phyloP scores from a whole-genome alignment of 1,140 invertebrate genomes.

The Armadillidium nasatum region DNA sequence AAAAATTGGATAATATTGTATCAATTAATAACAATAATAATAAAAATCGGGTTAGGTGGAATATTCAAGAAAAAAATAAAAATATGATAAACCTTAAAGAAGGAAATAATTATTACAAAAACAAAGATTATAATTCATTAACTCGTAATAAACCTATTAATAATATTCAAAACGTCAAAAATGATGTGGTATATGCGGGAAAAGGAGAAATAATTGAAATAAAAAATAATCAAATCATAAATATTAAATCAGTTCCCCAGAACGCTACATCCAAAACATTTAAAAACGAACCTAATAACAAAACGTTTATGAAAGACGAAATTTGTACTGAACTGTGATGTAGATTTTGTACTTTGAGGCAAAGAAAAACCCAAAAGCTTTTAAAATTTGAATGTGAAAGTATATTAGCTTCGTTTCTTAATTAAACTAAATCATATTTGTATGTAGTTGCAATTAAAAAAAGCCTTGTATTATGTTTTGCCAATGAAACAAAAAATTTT shows the following conservation, averaged over 20 bases:
- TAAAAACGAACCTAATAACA: neutral
- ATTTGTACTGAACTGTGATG: constrained; percentile 43
- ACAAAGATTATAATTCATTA: neutral
- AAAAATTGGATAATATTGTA: neutral
- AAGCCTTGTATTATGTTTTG: no score
- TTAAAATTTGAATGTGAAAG: no score
- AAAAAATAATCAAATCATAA: constrained; percentile 8
- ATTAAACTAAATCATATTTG: no score
- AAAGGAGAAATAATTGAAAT: constrained; percentile 11
- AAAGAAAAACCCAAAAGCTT: no score
- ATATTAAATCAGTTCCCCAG: neutral
- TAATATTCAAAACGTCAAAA: constrained; percentile 3
- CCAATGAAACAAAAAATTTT: no score
- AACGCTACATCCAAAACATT: neutral
- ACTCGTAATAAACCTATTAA: neutral
- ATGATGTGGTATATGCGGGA: neutral
- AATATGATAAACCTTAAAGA: neutral
- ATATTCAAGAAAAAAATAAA: constrained; percentile 1
- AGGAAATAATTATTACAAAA: constrained; percentile 2
- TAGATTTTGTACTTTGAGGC: no score
- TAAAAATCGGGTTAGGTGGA: neutral
- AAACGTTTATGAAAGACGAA: constrained; percentile 24
- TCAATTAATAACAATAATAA: neutral
- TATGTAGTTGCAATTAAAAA: no score
- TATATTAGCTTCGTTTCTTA: no score